Percentiles rank a stretch among this genome's conserved stretches.
Conservation (phyloP, 2,797 vertebrate genomes). For the Hirundo rustica region DNA sequence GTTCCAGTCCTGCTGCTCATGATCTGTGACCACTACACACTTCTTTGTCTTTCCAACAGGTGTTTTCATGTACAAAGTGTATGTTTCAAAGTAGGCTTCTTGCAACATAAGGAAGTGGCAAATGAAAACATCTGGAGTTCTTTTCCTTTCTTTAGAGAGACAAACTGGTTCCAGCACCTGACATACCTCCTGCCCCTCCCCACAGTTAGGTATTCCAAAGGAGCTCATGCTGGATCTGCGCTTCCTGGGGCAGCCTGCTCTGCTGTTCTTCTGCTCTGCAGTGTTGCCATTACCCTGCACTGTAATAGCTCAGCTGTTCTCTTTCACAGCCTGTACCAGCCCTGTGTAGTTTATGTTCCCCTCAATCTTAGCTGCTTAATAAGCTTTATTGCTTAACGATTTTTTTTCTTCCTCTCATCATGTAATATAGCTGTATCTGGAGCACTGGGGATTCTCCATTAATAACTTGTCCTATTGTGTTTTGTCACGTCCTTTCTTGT, state of each 20-base stretch:
- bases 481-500: slow-evolving; percentile 20
- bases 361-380: slow-evolving; percentile 27
- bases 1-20: background rate
- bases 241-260: background rate
- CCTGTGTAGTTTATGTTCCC: background rate
- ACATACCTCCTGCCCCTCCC: background rate
- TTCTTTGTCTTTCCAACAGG: background rate
- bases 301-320: background rate
- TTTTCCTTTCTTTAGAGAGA: background rate
- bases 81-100: background rate
- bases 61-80: background rate
- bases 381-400: slow-evolving; percentile 44
- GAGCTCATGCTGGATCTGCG: background rate
- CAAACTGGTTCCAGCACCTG: background rate
- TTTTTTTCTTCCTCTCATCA: background rate
- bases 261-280: background rate
- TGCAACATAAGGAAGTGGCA: background rate
- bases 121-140: background rate
- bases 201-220: background rate
- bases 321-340: background rate
- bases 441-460: slow-evolving; percentile 7
- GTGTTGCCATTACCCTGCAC: background rate
- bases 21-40: background rate
- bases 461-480: slow-evolving; percentile 30
- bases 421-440: background rate